These are phyloP conservation scores for Choristoneura fumiferana DNA, from an alignment of 1,140 invertebrate genomes.

Conservation along the genomic window DNA sequence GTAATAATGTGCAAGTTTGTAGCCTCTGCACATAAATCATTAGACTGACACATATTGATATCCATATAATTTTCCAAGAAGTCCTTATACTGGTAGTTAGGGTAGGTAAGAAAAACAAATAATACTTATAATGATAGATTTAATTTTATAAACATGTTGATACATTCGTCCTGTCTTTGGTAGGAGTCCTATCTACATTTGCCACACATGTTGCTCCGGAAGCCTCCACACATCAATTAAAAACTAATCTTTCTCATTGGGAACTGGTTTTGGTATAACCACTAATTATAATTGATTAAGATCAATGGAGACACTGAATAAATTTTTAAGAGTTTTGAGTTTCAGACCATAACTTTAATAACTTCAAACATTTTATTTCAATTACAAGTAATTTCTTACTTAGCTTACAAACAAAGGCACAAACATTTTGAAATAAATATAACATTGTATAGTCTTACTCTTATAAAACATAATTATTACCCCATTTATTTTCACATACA, in stretches of 20 bases:
- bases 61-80: too few relatives aligned
- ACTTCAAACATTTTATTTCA: too few relatives aligned
- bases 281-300: not conserved
- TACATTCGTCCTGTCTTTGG: not conserved
- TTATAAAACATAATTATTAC: not conserved
- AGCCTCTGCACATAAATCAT: too few relatives aligned
- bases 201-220: constrained; percentile 52
- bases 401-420: constrained; percentile 17
- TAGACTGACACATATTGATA: too few relatives aligned
- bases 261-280: not conserved
- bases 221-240: constrained; percentile 26
- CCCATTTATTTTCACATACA: not conserved
- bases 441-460: not conserved
- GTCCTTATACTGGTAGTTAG: too few relatives aligned
- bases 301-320: too few relatives aligned
- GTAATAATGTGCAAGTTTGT: too few relatives aligned
- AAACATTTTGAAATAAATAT: constrained; percentile 11
- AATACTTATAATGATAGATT: constrained; percentile 5
- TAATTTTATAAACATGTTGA: constrained; percentile 4
- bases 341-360: too few relatives aligned
- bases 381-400: not conserved
- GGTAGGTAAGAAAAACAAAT: not conserved
- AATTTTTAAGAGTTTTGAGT: too few relatives aligned
- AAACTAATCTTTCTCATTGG: too few relatives aligned
- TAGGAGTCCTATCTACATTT: constrained; percentile 51